A percentile compares a stretch with the other conserved stretches of the same genome.
phyloP scores from a whole-genome alignment of 2,888 invertebrate genomes.

The Erpobdella octoculata region DNA sequence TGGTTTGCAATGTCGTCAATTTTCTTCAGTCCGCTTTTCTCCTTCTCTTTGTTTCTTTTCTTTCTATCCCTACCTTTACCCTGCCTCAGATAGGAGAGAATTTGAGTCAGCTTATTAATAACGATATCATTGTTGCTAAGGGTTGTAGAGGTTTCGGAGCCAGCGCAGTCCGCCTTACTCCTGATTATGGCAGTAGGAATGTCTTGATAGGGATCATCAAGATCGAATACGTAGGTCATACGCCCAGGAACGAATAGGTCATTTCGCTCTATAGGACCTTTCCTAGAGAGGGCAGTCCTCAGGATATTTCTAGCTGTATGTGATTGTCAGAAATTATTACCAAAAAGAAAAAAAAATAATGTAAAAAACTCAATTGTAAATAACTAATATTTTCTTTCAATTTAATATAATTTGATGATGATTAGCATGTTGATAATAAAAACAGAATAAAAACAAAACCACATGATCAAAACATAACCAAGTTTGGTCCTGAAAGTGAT shows the following conservation, averaged over 20 bases:
- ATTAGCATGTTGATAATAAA: not conserved
- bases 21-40: not conserved
- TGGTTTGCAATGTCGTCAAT: no score
- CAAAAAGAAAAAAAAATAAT: no score
- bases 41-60: conserved; percentile 48
- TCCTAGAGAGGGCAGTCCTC: conserved; percentile 60
- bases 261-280: conserved; percentile 57
- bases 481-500: conserved; percentile 74
- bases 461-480: conserved; percentile 52
- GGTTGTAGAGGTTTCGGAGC: conserved; percentile 60
- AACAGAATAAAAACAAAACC: not conserved
- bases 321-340: conserved; percentile 6
- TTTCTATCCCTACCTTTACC: conserved; percentile 70
- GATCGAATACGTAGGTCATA: conserved; percentile 95
- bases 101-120: conserved; percentile 91
- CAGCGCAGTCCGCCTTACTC: conserved; percentile 70
- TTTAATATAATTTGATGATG: not conserved
- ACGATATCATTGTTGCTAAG: conserved; percentile 64
- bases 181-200: conserved; percentile 90
- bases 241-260: conserved; percentile 88
- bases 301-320: conserved; percentile 51
- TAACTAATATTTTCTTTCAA: not conserved
- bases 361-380: no score
- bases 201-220: conserved; percentile 71
- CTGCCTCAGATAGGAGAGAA: conserved; percentile 84